Conservation (phyloP, 1,140 invertebrate species). For the Homalodisca vitripennis region DNA sequence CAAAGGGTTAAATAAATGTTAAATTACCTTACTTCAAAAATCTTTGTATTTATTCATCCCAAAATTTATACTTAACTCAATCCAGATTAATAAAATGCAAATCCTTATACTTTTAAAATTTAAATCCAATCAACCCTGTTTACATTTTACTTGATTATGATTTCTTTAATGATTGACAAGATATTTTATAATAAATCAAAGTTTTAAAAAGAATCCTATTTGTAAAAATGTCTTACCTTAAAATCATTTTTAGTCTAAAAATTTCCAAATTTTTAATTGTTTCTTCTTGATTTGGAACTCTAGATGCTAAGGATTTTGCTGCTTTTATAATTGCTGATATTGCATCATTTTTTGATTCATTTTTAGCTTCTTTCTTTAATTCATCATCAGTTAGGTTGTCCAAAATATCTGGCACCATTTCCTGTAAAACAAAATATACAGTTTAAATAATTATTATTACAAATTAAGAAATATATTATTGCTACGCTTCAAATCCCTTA, state of each 20-base stretch:
- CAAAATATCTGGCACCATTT: slow-evolving; percentile 86
- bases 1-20: no score
- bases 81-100: no score
- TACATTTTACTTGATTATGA: no score
- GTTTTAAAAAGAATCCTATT: no score
- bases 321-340: slow-evolving; percentile 88
- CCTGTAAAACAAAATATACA: slow-evolving; percentile 54
- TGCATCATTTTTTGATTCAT: slow-evolving; percentile 91
- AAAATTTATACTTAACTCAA: no score
- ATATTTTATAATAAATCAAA: no score
- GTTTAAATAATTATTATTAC: neutral
- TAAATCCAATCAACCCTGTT: no score
- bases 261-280: slow-evolving; percentile 88
- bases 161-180: no score
- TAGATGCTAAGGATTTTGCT: slow-evolving; percentile 81
- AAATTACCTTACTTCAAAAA: no score
- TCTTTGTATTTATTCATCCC: no score
- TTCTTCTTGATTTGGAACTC: slow-evolving; percentile 77
- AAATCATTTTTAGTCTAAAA: slow-evolving; percentile 94
- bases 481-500: neutral
- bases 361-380: slow-evolving; percentile 94
- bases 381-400: slow-evolving; percentile 97
- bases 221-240: slow-evolving; percentile 64
- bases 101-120: no score
- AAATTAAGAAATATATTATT: no score